phyloP scores from a whole-genome alignment of 2,888 invertebrate species.

The Acanthosepion lycidas region DNA sequence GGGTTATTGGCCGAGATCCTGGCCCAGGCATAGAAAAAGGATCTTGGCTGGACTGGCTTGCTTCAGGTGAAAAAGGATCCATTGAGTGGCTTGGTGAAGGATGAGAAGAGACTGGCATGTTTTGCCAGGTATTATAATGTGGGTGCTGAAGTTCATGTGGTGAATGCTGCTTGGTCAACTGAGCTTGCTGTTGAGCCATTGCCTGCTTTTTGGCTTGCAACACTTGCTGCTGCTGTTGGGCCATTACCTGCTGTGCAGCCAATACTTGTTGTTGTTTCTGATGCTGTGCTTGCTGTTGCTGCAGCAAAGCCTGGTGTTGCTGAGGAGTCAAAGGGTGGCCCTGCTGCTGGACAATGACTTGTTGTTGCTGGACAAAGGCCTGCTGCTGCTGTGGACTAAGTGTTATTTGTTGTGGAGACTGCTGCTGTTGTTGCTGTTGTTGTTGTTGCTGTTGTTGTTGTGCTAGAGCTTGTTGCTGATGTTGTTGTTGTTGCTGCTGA shows the following conservation, averaged over 20 bases:
- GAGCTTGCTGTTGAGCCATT: constrained; percentile 40
- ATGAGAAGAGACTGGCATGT: constrained; percentile 40
- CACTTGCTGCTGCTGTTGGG: neutral
- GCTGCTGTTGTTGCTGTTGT: neutral
- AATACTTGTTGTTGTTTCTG: constrained; percentile 44
- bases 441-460: constrained; percentile 35
- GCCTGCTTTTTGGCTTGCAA: constrained; percentile 12
- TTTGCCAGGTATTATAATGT: constrained; percentile 38
- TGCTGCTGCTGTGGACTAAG: constrained; percentile 24
- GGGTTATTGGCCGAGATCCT: constrained; percentile 46
- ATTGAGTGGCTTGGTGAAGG: constrained; percentile 46
- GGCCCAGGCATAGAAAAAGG: constrained; percentile 42
- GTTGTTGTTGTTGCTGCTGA: constrained; percentile 24
- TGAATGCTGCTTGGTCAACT: constrained; percentile 42
- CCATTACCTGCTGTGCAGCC: constrained; percentile 44
- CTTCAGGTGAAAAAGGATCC: constrained; percentile 41
- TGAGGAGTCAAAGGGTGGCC: constrained; percentile 2
- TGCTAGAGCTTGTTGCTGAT: neutral
- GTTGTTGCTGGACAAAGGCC: constrained; percentile 44
- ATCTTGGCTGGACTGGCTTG: constrained; percentile 36
- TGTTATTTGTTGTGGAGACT: constrained; percentile 23
- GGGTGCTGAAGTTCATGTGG: constrained; percentile 43
- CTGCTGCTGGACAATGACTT: constrained; percentile 43
- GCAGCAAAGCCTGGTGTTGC: constrained; percentile 35
- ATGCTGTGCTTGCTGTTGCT: constrained; percentile 41